These are phyloP conservation scores for Eupithecia abbreviata DNA, from an alignment of 2,888 invertebrate genomes.

Conservation along the genomic window DNA sequence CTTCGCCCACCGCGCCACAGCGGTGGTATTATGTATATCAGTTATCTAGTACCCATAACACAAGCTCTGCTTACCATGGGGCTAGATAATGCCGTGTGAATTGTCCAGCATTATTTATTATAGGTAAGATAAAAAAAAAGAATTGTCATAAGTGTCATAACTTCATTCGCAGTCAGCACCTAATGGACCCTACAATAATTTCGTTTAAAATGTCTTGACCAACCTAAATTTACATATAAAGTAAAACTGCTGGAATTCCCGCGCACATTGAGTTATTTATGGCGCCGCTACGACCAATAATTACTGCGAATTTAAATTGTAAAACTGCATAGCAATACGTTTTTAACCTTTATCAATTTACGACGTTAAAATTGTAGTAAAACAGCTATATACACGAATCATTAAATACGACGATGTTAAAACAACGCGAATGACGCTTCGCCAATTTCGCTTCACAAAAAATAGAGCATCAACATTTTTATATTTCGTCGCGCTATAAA, in stretches of 20 bases:
- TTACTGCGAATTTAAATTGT: slow-evolving; percentile 44
- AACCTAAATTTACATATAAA: slow-evolving; percentile 46
- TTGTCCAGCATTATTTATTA: no score
- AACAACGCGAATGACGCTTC: slow-evolving; percentile 36
- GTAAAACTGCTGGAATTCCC: slow-evolving; percentile 44
- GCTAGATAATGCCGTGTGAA: no score
- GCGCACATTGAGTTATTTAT: slow-evolving; percentile 43
- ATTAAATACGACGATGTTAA: background rate
- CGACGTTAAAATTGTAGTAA: background rate
- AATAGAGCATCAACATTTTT: slow-evolving; percentile 59
- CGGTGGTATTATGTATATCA: no score
- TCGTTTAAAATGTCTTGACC: slow-evolving; percentile 18
- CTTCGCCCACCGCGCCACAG: no score
- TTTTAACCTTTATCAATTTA: slow-evolving; percentile 12
- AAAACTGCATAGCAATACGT: slow-evolving; percentile 42
- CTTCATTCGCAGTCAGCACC: background rate
- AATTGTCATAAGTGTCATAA: background rate
- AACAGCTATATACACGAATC: background rate
- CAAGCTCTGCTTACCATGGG: no score
- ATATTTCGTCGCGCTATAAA: slow-evolving; percentile 68
- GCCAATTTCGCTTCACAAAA: slow-evolving; percentile 46
- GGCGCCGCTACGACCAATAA: slow-evolving; percentile 40
- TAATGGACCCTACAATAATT: slow-evolving; percentile 40
- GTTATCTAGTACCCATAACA: no score
- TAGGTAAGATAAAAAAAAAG: no score